phyloP scores from a whole-genome alignment of 2,888 invertebrate species.

The Diabrotica balteata region DNA sequence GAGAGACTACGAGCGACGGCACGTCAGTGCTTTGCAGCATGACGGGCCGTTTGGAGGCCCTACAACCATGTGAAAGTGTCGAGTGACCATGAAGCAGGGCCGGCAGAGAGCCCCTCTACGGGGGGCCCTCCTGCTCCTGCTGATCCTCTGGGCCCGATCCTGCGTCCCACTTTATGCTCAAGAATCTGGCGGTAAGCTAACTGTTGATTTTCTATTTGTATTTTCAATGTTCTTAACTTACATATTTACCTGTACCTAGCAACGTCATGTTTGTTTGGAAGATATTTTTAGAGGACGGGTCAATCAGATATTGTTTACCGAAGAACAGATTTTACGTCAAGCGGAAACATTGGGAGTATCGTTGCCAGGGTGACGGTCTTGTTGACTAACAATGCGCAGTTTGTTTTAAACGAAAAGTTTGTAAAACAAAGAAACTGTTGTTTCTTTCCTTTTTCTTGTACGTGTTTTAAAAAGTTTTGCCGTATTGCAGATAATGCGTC shows the following conservation, averaged over 20 bases:
- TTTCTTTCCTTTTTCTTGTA: too few relatives aligned
- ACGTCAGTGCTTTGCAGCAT: slow-evolving; percentile 51
- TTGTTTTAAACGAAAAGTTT: too few relatives aligned
- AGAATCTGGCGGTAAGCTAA: slow-evolving; percentile 46
- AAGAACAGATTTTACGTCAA: too few relatives aligned
- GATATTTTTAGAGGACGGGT: too few relatives aligned
- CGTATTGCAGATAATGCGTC: too few relatives aligned
- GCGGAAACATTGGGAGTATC: too few relatives aligned
- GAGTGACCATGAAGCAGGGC: slow-evolving; percentile 55
- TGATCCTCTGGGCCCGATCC: slow-evolving; percentile 46
- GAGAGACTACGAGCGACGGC: slow-evolving; percentile 13
- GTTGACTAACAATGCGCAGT: too few relatives aligned
- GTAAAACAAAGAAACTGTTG: too few relatives aligned
- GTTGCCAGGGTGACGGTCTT: too few relatives aligned
- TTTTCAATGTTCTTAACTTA: background rate
- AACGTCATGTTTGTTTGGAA: too few relatives aligned
- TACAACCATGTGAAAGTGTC: slow-evolving; percentile 49
- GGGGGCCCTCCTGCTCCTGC: slow-evolving; percentile 54
- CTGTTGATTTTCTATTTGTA: slow-evolving; percentile 19
- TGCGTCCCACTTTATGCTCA: slow-evolving; percentile 46
- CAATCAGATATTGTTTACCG: too few relatives aligned
- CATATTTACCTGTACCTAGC: background rate
- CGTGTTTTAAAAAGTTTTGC: too few relatives aligned
- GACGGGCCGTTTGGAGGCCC: slow-evolving; percentile 41
- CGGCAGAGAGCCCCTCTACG: slow-evolving; percentile 52